phyloP scores from a whole-genome alignment of 2,888 invertebrate species.

The Catocala sponsa region DNA sequence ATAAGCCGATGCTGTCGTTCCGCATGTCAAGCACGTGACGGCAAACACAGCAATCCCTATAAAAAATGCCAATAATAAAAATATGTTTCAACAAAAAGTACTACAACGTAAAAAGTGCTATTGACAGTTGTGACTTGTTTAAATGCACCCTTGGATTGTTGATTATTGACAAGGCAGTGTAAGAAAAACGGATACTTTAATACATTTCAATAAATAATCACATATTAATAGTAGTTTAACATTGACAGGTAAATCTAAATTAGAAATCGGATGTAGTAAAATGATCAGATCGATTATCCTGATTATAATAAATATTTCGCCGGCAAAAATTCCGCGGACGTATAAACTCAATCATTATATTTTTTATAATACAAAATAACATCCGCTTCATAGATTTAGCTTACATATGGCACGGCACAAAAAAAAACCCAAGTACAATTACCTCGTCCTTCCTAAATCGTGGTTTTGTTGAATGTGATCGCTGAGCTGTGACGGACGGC shows the following conservation, averaged over 20 bases:
- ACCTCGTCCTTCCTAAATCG: conserved; percentile 67
- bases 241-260: background rate
- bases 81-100: too few species aligned
- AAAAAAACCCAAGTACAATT: conserved; percentile 41
- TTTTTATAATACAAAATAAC: conserved; percentile 15
- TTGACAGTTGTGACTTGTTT: too few species aligned
- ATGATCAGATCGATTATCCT: background rate
- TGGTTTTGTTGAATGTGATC: conserved; percentile 71
- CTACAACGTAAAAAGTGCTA: too few species aligned
- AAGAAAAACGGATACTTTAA: too few species aligned
- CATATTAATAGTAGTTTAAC: conserved; percentile 1
- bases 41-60: conserved; percentile 76
- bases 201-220: too few species aligned
- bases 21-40: conserved; percentile 63
- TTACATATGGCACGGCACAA: conserved; percentile 13
- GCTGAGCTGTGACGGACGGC: conserved; percentile 66
- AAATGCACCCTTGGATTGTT: too few species aligned
- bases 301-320: background rate
- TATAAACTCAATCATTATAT: conserved; percentile 5
- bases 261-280: too few species aligned
- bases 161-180: too few species aligned
- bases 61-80: background rate
- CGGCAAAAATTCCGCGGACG: background rate
- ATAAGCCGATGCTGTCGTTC: conserved; percentile 51
- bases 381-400: conserved; percentile 16